Evolutionary conservation across 2,797 vertebrate genomes (phyloP), one percentile per base, ranked within the genome.

Genomic region (Onychomys torridus): DNA sequence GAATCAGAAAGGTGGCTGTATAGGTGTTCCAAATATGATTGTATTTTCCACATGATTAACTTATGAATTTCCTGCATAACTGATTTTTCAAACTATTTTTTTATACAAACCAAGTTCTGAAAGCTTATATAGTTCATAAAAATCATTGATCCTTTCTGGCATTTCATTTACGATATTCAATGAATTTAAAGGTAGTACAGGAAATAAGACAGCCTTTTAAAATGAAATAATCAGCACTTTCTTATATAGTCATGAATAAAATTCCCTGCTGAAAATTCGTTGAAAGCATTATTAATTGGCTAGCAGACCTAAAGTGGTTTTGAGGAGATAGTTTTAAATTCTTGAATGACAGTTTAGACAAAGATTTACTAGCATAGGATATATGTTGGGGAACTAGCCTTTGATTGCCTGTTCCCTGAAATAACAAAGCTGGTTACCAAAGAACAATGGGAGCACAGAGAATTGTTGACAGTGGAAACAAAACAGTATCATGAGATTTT

Each of bases 351-450:
- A 93, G 86, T 97, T 92, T 92, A 96, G 29, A 96, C 57, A 90
- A 97, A 96, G 75, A 95, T 97, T 97, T 97, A 97, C 34, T 94
- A 89, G 77, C 79, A 96, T 93, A 96, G 95, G 97, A 98, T 94
- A 93, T 89, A 92, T 91, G 78, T 63, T 89, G 84, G 46, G 88
- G 77, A 97, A 96, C 84, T 90, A 65, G 76, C 73, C 92, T 97
- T 98, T 97, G 96, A 97, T 96, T 95, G 91, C 71, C 82, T 94
- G 88, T 84, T 90, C 90, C 97, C 98, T 98, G 97, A 98, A 98
- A 98, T 97, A 98, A 98, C 97, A 98, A 92, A 96, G 40, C 78
- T 89, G 32, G 76, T 57, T 83, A 82, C 87, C 52, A 84, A 95
- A 97, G 93, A 98, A 98, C 98, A 98, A 97, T 98, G 91, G 91